Conservation (phyloP, 2,113 vertebrate genomes). For the Sphaerodactylus townsendi region DNA sequence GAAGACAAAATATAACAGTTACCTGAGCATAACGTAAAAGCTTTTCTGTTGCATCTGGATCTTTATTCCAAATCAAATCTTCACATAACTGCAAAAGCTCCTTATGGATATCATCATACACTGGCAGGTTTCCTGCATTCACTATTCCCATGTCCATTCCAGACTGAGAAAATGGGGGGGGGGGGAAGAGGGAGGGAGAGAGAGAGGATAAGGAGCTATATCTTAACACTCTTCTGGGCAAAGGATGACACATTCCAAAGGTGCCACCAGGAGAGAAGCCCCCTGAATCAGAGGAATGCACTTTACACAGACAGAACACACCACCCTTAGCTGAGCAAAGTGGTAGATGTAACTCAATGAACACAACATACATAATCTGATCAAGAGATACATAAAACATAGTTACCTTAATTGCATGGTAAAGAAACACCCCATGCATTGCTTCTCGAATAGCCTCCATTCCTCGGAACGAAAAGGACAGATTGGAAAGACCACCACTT, state of each 20-base stretch:
- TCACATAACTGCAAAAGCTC: conserved; percentile 91
- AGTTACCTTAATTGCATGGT: conserved; percentile 88
- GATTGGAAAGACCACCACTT: conserved; percentile 96
- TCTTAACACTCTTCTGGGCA: no score
- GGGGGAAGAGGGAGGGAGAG: background rate
- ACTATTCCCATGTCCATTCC: conserved; percentile 99
- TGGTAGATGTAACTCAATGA: background rate
- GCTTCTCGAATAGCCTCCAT: conserved; percentile 97
- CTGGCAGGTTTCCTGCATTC: conserved; percentile 93
- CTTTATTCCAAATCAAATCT: conserved; percentile 95
- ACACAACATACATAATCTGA: conserved; percentile 23
- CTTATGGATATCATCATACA: conserved; percentile 94
- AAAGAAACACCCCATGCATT: conserved; percentile 95
- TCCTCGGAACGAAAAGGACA: conserved; percentile 97
- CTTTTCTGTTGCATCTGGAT: conserved; percentile 92
- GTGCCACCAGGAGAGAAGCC: no score
- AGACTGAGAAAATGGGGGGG: conserved; percentile 66
- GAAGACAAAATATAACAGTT: conserved; percentile 11
- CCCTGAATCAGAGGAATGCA: no score
- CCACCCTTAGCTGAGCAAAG: no score
- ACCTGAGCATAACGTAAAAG: conserved; percentile 94
- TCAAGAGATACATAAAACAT: background rate
- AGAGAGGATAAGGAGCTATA: background rate
- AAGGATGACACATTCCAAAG: no score
- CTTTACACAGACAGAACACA: no score